Base-by-base conservation (phyloP, 2,888 invertebrate species). In the Andrena haemorrhoa region DNA sequence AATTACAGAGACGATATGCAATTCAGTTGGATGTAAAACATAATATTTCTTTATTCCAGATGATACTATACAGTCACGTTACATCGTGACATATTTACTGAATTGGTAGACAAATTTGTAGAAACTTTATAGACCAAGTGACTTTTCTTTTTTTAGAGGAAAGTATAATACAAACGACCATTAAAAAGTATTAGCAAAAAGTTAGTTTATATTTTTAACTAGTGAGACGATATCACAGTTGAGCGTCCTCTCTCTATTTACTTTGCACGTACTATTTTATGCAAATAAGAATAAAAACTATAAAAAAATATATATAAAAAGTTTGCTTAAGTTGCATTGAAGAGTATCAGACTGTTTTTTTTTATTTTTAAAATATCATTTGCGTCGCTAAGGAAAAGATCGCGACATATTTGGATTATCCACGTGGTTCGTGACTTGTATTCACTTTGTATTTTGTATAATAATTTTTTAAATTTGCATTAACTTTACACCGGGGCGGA, bases 21-120 rank as follows among this genome's bases (percentile, higher is more conserved):
- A 31, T 64, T 75, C 49, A 33, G 53, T 33, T 56, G 10, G 31
- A 35, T 61, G 35, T 26, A 8, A 35, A 35, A 73, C 60, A 41
- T 60, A 41, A 66, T 64, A 16, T 41, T 41, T 23, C 53, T 47
- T 33, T 35, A 41, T 65, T 74, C 58, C 10, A 41, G 41, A 41
- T 41, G 41, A 41, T 41, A 41, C 41, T 41, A 41, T 41, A 41
- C 41, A 41, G 41, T 41, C 12, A 41, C 16, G 41, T 41, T 41
- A 41, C 23, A 23, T 41, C 33, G 23, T 26, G 31, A 56, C 68
- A n/a, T n/a, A 12, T 70, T 16, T 5, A 33, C 7, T 61, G 16
- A 49, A 72, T 35, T 35, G 20, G 26, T 64, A 20, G 4, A n/a
- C 12, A 29, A 47, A 31, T 66, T 74, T 31, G 33, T 33, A 20